phyloP scores from a whole-genome alignment of 1,140 invertebrate species.

The Sogatella furcifera region DNA sequence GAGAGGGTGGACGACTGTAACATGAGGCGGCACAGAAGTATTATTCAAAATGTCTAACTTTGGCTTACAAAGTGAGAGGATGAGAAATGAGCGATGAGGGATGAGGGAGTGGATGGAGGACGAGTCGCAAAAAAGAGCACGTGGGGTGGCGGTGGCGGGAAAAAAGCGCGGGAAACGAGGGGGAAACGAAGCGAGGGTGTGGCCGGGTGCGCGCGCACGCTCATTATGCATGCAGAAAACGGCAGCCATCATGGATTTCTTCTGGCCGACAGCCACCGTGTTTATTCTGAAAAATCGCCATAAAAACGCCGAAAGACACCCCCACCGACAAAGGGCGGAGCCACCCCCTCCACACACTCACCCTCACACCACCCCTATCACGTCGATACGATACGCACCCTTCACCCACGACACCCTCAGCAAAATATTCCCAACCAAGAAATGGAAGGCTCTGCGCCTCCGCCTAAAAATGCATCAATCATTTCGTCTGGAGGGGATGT shows the following conservation, averaged over 20 bases:
- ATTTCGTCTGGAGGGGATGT: slow-evolving; percentile 12
- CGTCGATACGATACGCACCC: slow-evolving; percentile 7
- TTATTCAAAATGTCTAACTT: slow-evolving; percentile 19
- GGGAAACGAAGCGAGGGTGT: slow-evolving; percentile 1
- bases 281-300: slow-evolving; percentile 13
- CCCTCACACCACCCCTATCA: slow-evolving; percentile 10
- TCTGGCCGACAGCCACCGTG: slow-evolving; percentile 7
- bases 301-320: slow-evolving; percentile 16
- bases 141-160: slow-evolving; percentile 1
- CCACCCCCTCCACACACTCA: background rate
- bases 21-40: slow-evolving; percentile 9
- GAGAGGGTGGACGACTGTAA: background rate
- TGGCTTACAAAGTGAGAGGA: slow-evolving; percentile 12
- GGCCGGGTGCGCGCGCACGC: slow-evolving; percentile 5
- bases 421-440: slow-evolving; percentile 4
- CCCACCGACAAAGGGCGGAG: slow-evolving; percentile 12
- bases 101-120: background rate
- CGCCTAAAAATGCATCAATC: slow-evolving; percentile 11
- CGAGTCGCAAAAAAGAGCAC: slow-evolving; percentile 14
- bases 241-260: slow-evolving; percentile 18
- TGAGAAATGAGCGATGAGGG: slow-evolving; percentile 7
- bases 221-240: slow-evolving; percentile 16
- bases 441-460: slow-evolving; percentile 1
- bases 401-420: background rate
- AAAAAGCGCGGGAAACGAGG: slow-evolving; percentile 13